These are phyloP conservation scores for Marisa cornuarietis DNA, from an alignment of 1,140 invertebrate species.

Conservation along the genomic window DNA sequence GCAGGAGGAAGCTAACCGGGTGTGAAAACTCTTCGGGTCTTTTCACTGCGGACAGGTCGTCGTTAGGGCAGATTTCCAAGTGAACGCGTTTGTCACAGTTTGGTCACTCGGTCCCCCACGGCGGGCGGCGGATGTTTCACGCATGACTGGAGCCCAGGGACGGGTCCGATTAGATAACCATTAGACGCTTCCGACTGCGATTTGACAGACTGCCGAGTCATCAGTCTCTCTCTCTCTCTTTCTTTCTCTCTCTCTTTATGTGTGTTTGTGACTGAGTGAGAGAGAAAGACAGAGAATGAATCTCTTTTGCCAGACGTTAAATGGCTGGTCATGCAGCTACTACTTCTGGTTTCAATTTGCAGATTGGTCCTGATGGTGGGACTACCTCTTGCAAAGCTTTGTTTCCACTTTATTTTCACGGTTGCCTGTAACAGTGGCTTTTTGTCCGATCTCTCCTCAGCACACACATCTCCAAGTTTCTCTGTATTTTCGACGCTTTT, in stretches of 20 bases:
- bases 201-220: not conserved
- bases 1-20: too few species aligned
- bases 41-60: too few species aligned
- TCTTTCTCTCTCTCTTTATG: too few species aligned
- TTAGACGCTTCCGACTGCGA: not conserved
- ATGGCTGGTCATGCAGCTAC: not conserved
- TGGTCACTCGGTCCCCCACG: too few species aligned
- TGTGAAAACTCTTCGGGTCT: too few species aligned
- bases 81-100: too few species aligned
- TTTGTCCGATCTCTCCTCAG: not conserved
- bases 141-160: not conserved
- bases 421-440: not conserved
- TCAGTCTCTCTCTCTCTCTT: too few species aligned
- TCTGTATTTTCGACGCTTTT: not conserved
- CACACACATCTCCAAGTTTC: not conserved
- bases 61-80: too few species aligned
- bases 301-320: not conserved
- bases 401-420: not conserved
- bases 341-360: not conserved
- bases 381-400: not conserved
- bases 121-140: too few species aligned
- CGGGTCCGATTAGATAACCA: not conserved
- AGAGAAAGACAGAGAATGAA: not conserved
- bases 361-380: not conserved
- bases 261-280: not conserved